Base-by-base conservation (phyloP, 2,797 vertebrate species). In the Allobates femoralis region DNA sequence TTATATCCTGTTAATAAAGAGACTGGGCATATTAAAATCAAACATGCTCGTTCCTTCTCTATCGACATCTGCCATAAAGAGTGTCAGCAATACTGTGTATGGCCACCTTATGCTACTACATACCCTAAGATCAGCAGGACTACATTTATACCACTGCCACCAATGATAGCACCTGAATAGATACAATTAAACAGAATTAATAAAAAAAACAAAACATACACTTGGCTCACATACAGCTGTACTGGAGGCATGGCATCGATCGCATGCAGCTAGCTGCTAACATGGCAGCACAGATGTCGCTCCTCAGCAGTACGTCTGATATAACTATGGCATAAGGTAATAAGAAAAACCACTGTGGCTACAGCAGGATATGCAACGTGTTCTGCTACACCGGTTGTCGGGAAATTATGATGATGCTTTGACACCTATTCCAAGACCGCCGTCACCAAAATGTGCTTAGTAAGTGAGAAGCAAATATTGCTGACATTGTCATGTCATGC, bases 121-220 rank as follows among this genome's bases (percentile, higher is more conserved):
- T 5, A 37, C 3, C 11, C 69, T 41, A 56, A 1, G 41, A 83
- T 67, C 16, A 88, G 67, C 79, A 84, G 87, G 77, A 87, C 23
- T 74, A 7, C 74, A 51, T 84, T 74, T 81, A 86, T 64, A 88
- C 82, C 67, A 53, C 86, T 75, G 85, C 80, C 88, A 89, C 41
- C 2, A 66, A 58, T 15, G 18, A 82, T 76, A 90, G 92, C 77
- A 88, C 0, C 67, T 90, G 85, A 62, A 86, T 84, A 66, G 23
- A 32, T 75, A 74, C 46, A 84, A 66, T n/a, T 34, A 0, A 76
- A 53, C 21, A 64, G 18, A 23, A 58, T 32, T 37, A 23, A 66
- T 19, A 14, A 30, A 19, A 66, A 56, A n/a, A 41, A 69, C 12
- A 41, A 3, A 41, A 66, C 23, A 28, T 12, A 55, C 21, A 41